phyloP scores from a whole-genome alignment of 1,140 invertebrate genomes.

The Monomorium pharaonis region DNA sequence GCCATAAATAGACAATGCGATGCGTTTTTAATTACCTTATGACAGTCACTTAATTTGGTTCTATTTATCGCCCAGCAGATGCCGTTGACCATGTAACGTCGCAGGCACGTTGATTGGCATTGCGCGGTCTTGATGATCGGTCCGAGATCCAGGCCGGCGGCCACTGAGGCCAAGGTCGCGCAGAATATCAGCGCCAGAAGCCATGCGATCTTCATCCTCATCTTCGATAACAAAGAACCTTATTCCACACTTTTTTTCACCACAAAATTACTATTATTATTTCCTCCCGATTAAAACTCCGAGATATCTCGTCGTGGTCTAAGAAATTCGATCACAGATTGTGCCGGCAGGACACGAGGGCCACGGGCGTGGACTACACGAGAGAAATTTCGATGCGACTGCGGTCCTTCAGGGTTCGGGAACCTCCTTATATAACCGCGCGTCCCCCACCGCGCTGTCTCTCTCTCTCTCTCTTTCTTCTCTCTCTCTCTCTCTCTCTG shows the following conservation, averaged over 20 bases:
- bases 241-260: not conserved
- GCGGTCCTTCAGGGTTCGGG: conserved; percentile 78
- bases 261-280: not conserved
- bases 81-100: not conserved
- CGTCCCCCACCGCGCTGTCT: conserved; percentile 73
- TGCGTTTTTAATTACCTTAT: not conserved
- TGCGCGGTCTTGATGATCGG: conserved; percentile 80
- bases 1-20: not conserved
- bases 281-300: not conserved
- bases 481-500: no score
- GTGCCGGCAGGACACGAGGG: not conserved
- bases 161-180: conserved; percentile 66
- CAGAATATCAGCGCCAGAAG: conserved; percentile 57
- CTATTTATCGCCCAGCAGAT: not conserved
- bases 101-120: conserved; percentile 81
- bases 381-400: conserved; percentile 80
- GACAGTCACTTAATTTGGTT: not conserved
- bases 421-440: conserved; percentile 80
- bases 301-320: no score
- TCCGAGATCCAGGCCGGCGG: conserved; percentile 79
- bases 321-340: not conserved
- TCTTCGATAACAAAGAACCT: conserved; percentile 24
- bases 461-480: no score
- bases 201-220: conserved; percentile 62
- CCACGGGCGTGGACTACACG: conserved; percentile 2